phyloP scores from a whole-genome alignment of 2,113 vertebrate species.

The Grallaria varia region DNA sequence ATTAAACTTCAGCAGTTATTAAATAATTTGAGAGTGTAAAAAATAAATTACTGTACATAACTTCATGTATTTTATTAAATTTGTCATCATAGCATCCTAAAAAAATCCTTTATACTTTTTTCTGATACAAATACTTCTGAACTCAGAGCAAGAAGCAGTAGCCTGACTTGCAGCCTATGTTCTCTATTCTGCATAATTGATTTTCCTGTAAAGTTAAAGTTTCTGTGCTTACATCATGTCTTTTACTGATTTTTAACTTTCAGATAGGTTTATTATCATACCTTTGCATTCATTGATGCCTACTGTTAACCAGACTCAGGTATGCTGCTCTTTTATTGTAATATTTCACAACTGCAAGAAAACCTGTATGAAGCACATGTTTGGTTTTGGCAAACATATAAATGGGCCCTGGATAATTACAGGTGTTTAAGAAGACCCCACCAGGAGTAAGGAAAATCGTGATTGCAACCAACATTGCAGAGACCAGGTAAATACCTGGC shows the following conservation, averaged over 20 bases:
- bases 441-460: conserved; percentile 96
- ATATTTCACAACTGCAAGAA: background rate
- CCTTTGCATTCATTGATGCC: conserved; percentile 98
- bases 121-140: background rate
- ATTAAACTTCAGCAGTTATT: background rate
- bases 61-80: background rate
- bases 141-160: background rate
- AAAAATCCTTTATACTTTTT: background rate
- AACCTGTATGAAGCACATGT: background rate
- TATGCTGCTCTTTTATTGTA: conserved; percentile 57
- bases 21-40: background rate
- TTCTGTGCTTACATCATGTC: background rate
- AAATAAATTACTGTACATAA: background rate
- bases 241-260: conserved; percentile 66
- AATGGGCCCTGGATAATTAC: conserved; percentile 26
- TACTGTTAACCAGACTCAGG: conserved; percentile 96
- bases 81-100: background rate
- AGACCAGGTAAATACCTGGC: conserved; percentile 87
- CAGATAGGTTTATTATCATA: conserved; percentile 95
- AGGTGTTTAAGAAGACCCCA: conserved; percentile 97
- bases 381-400: background rate
- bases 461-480: conserved; percentile 98
- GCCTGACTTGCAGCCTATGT: background rate
- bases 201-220: background rate
- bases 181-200: background rate